Percentiles rank a stretch among this genome's conserved stretches.
These are phyloP conservation scores for Azemiops feae DNA, from an alignment of 2,113 vertebrate genomes.

Conservation along the genomic window DNA sequence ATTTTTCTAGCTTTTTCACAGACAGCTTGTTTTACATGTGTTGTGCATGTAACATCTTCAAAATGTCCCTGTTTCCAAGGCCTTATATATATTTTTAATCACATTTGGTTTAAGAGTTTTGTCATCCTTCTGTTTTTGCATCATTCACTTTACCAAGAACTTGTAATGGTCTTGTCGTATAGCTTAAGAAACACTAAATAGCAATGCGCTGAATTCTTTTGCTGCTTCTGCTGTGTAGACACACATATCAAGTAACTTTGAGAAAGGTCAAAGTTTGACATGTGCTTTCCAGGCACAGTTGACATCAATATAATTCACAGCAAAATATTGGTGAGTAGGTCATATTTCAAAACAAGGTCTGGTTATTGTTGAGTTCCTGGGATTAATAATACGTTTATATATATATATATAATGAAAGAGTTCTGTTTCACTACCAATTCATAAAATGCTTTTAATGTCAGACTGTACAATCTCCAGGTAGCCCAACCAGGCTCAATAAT, in stretches of 20 bases:
- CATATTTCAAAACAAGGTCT: constrained; percentile 10
- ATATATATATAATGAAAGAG: not conserved
- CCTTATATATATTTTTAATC: not conserved
- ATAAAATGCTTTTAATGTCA: constrained; percentile 13
- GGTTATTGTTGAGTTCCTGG: not conserved
- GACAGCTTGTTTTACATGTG: not conserved
- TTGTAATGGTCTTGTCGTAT: not conserved
- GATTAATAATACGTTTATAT: not conserved
- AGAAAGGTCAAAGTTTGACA: constrained; percentile 3
- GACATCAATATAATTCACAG: not conserved
- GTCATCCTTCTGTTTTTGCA: not conserved
- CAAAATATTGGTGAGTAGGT: constrained; percentile 6
- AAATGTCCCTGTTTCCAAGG: not conserved
- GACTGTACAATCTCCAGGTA: not conserved
- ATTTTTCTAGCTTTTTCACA: not conserved
- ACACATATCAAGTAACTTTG: not conserved
- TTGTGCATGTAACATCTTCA: not conserved
- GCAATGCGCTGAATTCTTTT: not conserved
- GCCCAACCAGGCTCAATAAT: not conserved
- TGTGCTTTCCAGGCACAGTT: not conserved
- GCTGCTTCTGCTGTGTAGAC: not conserved
- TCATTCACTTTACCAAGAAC: not conserved
- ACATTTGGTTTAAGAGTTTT: not conserved
- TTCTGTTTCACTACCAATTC: not conserved
- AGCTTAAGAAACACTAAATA: not conserved